phyloP scores from a whole-genome alignment of 2,797 vertebrate genomes.

The Acestrorhynchus altus region DNA sequence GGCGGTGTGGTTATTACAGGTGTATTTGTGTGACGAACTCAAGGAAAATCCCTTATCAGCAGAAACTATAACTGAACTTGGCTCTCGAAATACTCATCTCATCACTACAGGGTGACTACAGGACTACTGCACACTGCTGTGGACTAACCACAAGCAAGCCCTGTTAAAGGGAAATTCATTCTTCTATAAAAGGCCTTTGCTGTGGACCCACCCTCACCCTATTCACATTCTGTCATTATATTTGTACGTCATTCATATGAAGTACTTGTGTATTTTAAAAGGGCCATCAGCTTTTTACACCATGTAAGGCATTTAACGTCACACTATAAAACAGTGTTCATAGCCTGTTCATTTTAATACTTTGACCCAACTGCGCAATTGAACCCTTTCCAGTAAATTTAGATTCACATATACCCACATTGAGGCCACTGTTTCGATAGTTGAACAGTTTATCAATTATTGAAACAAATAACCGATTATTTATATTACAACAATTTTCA shows the following conservation, averaged over 20 bases:
- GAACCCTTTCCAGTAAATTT: too few relatives aligned
- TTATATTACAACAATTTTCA: too few relatives aligned
- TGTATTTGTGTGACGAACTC: neutral
- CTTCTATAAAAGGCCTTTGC: neutral
- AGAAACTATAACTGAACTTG: conserved; percentile 7
- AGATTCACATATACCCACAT: too few relatives aligned
- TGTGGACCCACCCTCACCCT: neutral
- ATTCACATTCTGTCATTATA: neutral
- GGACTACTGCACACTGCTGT: neutral
- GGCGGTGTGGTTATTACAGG: conserved; percentile 14
- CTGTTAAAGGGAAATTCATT: neutral
- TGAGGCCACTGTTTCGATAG: too few relatives aligned
- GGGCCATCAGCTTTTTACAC: too few relatives aligned
- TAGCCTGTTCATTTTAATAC: too few relatives aligned
- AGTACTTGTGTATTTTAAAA: too few relatives aligned
- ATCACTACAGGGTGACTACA: neutral
- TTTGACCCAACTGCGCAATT: too few relatives aligned
- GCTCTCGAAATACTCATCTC: neutral
- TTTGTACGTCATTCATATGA: neutral
- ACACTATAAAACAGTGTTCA: too few relatives aligned
- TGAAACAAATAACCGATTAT: too few relatives aligned
- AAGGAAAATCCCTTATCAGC: conserved; percentile 25
- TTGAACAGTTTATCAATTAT: too few relatives aligned
- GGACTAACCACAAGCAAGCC: neutral
- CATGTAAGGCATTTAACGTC: too few relatives aligned